Conservation (phyloP, 2,888 invertebrate genomes). For the Acronicta aceris region DNA sequence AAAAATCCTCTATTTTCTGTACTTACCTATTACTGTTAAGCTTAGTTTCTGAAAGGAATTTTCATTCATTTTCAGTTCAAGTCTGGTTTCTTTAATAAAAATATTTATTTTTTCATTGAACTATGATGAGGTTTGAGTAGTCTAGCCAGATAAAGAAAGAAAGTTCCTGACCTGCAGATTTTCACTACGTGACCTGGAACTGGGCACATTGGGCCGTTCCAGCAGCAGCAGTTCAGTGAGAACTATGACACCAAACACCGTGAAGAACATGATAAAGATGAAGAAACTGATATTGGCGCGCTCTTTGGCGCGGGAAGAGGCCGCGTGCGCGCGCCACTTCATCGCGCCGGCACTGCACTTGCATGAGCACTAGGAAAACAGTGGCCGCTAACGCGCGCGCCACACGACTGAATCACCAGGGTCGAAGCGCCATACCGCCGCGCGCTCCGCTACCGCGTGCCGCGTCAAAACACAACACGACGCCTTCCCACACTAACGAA, state of each 20-base stretch:
- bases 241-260: conserved; percentile 95
- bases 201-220: conserved; percentile 89
- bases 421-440: conserved; percentile 66
- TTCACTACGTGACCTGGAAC: conserved; percentile 90
- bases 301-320: conserved; percentile 91
- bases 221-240: conserved; percentile 94
- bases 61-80: background rate
- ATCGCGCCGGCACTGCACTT: conserved; percentile 72
- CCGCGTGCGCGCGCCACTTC: conserved; percentile 87
- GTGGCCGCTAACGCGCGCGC: conserved; percentile 67
- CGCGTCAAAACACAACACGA: conserved; percentile 70
- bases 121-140: conserved; percentile 8
- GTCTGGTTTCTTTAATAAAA: background rate
- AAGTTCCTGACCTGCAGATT: conserved; percentile 89
- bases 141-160: conserved; percentile 9
- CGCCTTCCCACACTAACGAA: conserved; percentile 65
- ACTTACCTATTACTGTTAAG: background rate
- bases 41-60: background rate
- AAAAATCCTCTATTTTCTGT: background rate
- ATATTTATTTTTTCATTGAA: conserved; percentile 5
- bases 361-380: conserved; percentile 70
- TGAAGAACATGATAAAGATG: conserved; percentile 97
- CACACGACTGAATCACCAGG: conserved; percentile 73
- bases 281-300: conserved; percentile 96
- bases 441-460: conserved; percentile 59